Evolutionary conservation across 2,113 vertebrate genomes (phyloP), one percentile per base, ranked within the genome.

Genomic region (Regulus satrapa): DNA sequence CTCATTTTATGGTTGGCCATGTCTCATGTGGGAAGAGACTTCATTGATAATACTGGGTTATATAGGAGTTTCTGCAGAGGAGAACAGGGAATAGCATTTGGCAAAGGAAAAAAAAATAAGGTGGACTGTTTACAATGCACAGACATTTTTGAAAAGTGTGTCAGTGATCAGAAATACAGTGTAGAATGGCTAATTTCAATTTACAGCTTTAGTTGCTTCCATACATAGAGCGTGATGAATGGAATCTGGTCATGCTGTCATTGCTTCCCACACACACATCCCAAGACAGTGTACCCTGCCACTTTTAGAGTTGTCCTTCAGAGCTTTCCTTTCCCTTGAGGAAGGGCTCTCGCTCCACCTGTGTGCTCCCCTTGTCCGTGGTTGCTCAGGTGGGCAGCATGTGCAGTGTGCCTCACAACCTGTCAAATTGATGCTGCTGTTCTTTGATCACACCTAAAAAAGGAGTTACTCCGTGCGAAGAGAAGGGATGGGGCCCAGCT

Each of bases 401-500:
- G 3, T 58, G 78, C 28, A 3, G 31, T 9, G 41, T 38, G 34
- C 62, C 58, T 81, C 56, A 28, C 14, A 87, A 32, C 40, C 76
- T 81, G 49, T 75, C 69, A 56, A 75, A 54, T 5, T n/a, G 41
- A 19, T 61, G 56, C 52, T 4, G 4, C 13, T 56, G 29, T 56
- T 82, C 84, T 38, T 23, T 73, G 84, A 54, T 92, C 80, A 73
- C 58, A 75, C 69, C 71, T 56, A 4, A 25, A 67, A 74, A 38
- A 80, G 26, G 87, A 74, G 48, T n/a, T 66, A 26, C 23, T 88
- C 68, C 12, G 3, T n/a, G 29, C 73, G 87, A 75, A 78, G 73
- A 72, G 75, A 63, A 45, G 36, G 64, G 64, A 72, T 56, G 21
- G 49, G 45, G 29, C 89, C 92, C 93, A 96, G 89, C 73, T 95